phyloP scores from a whole-genome alignment of 2,888 invertebrate species.

The Euplexia lucipara region DNA sequence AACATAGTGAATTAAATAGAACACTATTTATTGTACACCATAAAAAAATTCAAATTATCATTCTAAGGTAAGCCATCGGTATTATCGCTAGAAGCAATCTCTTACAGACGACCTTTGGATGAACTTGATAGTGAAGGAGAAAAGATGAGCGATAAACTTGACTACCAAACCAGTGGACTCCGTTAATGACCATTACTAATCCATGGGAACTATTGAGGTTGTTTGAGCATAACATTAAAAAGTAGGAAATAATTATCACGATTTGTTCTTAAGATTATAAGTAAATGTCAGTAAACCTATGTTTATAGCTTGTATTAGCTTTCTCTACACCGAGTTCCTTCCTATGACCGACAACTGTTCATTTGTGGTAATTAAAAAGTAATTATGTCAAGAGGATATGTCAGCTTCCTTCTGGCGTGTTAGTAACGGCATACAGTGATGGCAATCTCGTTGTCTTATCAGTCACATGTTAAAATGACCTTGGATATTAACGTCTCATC shows the following conservation, averaged over 20 bases:
- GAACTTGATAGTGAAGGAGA: no score
- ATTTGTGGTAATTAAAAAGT: constrained; percentile 14
- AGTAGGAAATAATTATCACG: background rate
- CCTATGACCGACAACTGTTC: constrained; percentile 27
- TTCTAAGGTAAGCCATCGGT: no score
- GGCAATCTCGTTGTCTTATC: background rate
- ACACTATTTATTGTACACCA: no score
- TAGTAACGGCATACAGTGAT: background rate
- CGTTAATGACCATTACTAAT: no score
- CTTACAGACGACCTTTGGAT: no score
- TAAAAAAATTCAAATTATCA: no score
- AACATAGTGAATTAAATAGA: no score
- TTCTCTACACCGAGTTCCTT: constrained; percentile 42
- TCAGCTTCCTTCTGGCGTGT: constrained; percentile 22
- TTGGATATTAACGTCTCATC: no score
- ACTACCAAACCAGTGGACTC: no score
- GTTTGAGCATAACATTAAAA: background rate
- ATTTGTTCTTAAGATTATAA: constrained; percentile 3
- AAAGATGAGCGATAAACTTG: no score
- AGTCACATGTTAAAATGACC: background rate
- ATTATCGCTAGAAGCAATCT: no score
- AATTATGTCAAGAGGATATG: constrained; percentile 27
- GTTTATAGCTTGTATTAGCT: constrained; percentile 32
- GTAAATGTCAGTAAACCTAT: constrained; percentile 36
- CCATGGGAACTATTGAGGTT: background rate